Evolutionary conservation across 2,113 vertebrate genomes (phyloP).

Genomic region (Myodes glareolus): DNA sequence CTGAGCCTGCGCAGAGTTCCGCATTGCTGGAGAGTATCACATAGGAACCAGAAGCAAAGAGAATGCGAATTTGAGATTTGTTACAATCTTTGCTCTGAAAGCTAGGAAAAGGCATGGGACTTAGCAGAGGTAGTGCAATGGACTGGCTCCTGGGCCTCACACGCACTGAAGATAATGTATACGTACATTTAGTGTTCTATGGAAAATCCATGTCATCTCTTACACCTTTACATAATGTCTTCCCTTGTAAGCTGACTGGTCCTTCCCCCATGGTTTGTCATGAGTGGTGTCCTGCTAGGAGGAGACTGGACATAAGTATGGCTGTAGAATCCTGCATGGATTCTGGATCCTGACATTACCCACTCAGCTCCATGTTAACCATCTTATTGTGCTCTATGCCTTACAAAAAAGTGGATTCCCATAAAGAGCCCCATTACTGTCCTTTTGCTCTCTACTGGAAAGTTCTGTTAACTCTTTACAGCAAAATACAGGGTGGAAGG

Average conservation of each 20-base stretch:
- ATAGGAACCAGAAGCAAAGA: not conserved
- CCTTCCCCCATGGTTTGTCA: fast-evolving
- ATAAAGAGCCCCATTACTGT: not conserved
- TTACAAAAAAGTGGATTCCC: not conserved
- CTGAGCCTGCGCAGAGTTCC: not conserved
- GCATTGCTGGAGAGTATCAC: not conserved
- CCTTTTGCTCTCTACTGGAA: not conserved
- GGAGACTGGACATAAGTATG: not conserved
- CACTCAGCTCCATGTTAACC: not conserved
- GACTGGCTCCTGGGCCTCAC: not conserved
- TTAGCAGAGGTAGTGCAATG: not conserved
- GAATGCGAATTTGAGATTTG: not conserved
- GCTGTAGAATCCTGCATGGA: not conserved
- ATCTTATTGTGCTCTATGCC: not conserved
- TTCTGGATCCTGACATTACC: not conserved
- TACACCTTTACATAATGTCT: not conserved
- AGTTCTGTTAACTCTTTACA: constrained; percentile 20
- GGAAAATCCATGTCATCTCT: not conserved
- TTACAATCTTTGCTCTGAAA: not conserved
- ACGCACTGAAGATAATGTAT: not conserved
- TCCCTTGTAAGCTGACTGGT: not conserved
- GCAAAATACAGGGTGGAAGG: not conserved
- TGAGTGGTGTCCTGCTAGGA: not conserved
- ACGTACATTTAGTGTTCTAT: not conserved
- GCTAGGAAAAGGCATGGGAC: not conserved